These are phyloP conservation scores for Dipodomys spectabilis DNA, from an alignment of 2,113 vertebrate species.

Conservation along the genomic window DNA sequence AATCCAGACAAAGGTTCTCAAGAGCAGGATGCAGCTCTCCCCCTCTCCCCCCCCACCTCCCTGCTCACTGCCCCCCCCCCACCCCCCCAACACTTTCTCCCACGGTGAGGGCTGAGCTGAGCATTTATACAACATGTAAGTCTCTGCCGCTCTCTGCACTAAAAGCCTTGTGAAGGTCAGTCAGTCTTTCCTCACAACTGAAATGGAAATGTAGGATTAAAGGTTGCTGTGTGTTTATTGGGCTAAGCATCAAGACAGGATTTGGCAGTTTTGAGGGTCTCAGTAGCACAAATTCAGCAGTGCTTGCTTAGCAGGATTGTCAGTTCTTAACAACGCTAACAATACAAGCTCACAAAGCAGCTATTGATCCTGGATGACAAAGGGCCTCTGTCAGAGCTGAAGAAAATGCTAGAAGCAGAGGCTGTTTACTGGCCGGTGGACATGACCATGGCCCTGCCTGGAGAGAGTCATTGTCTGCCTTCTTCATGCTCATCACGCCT, in stretches of 20 bases:
- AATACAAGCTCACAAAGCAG: slow-evolving; percentile 38
- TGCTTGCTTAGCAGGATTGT: neutral
- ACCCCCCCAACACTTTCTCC: too few relatives aligned
- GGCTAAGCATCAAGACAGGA: neutral
- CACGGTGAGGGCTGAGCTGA: neutral
- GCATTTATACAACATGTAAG: neutral
- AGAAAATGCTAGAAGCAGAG: neutral
- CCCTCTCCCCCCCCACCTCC: too few relatives aligned
- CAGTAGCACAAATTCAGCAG: neutral
- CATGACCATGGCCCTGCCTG: too few relatives aligned
- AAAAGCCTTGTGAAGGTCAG: neutral
- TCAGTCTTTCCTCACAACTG: neutral
- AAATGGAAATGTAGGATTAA: neutral
- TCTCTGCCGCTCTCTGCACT: neutral
- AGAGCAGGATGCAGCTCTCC: neutral
- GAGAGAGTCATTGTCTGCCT: neutral
- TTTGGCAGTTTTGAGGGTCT: neutral
- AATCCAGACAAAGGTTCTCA: neutral
- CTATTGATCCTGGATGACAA: slow-evolving; percentile 50
- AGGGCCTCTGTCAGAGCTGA: slow-evolving; percentile 45
- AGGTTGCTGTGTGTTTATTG: neutral
- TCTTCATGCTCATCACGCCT: neutral
- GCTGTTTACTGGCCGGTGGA: neutral
- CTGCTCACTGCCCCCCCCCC: too few relatives aligned
- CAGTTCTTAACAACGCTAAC: slow-evolving; percentile 21